Percentiles rank a stretch among this genome's conserved stretches.
Evolutionary conservation across 2,113 vertebrate species (phyloP).

Genomic region (Aegithalos caudatus): DNA sequence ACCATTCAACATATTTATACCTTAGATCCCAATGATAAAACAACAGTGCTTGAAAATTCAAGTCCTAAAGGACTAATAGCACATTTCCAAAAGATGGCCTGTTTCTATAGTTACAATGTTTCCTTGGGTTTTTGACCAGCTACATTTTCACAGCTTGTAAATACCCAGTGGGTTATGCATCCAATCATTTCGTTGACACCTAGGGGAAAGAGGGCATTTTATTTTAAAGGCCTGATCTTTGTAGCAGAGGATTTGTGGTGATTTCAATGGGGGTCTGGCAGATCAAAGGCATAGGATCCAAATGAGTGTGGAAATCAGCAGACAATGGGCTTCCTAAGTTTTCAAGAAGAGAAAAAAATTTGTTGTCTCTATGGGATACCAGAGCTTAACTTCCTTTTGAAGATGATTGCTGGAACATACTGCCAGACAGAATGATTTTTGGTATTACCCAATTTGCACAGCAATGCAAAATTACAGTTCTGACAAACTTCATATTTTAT

Average conservation of each 20-base stretch:
- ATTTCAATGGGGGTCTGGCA: not conserved
- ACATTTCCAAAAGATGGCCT: not conserved
- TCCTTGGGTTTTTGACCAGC: not conserved
- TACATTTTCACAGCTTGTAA: not conserved
- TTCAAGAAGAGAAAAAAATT: not conserved
- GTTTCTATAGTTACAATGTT: constrained; percentile 31
- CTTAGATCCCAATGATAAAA: not conserved
- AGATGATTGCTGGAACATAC: not conserved
- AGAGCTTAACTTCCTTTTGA: constrained; percentile 16
- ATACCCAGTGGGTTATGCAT: not conserved
- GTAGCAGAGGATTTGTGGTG: not conserved
- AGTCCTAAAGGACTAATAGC: not conserved
- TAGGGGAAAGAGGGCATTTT: not conserved
- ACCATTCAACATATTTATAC: not conserved
- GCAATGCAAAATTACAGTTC: not conserved
- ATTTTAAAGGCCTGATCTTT: not conserved
- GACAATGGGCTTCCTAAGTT: not conserved
- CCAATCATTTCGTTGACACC: not conserved
- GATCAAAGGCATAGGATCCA: not conserved
- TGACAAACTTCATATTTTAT: constrained; percentile 26
- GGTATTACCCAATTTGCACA: constrained; percentile 1
- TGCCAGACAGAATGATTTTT: constrained; percentile 14
- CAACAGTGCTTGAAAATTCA: not conserved
- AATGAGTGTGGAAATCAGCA: not conserved
- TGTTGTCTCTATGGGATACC: not conserved